Percentiles rank a stretch among this genome's conserved stretches.
phyloP scores from a whole-genome alignment of 2,113 vertebrate species.

The Pseudonaja textilis region DNA sequence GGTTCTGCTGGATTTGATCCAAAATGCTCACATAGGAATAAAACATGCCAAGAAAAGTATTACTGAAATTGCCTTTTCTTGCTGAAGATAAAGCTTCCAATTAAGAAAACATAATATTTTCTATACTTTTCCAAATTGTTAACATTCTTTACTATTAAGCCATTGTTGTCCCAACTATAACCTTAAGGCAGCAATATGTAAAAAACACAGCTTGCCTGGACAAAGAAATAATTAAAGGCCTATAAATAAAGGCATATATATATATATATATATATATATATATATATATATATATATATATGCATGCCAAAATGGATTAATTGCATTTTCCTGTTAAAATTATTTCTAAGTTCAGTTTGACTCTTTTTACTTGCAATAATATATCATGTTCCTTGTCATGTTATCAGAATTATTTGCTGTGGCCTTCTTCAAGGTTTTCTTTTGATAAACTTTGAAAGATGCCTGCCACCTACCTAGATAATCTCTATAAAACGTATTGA shows the following conservation, averaged over 20 bases:
- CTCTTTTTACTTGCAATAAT: not conserved
- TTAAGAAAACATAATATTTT: conserved; percentile 36
- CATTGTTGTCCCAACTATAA: not conserved
- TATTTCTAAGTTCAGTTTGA: not conserved
- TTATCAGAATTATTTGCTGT: not conserved
- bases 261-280: too few relatives aligned
- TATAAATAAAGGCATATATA: not conserved
- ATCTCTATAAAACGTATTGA: not conserved
- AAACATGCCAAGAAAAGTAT: conserved; percentile 43
- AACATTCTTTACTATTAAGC: conserved; percentile 29
- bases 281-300: not conserved
- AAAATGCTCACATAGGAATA: conserved; percentile 19
- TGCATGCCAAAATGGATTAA: not conserved
- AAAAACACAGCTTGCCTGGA: not conserved
- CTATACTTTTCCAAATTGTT: conserved; percentile 44
- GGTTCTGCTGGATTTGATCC: conserved; percentile 19
- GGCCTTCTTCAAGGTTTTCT: not conserved
- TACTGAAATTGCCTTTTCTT: conserved; percentile 47
- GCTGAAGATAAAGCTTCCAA: conserved; percentile 30
- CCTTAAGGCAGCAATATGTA: not conserved
- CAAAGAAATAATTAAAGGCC: not conserved
- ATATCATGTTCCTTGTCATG: not conserved
- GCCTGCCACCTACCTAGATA: not conserved
- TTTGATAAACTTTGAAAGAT: not conserved
- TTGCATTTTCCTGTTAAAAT: not conserved